Conservation (phyloP, 2,797 vertebrate species). For the Lutjanus argentimaculatus region DNA sequence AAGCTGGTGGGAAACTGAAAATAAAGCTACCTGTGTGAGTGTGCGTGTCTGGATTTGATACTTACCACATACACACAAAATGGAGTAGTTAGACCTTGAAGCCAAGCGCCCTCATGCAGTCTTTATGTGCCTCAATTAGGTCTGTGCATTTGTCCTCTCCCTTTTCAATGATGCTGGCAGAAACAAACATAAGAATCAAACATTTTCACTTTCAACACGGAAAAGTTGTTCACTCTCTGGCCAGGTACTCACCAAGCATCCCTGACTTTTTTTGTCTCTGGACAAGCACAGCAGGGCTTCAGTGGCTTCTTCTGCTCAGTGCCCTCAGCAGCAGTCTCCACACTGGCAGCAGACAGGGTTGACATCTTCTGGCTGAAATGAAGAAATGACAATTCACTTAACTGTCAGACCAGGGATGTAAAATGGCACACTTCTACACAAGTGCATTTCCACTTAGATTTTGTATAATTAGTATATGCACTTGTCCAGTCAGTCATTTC, state of each 20-base stretch:
- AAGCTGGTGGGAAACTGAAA: not conserved
- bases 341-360: conserved; percentile 84
- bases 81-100: conserved; percentile 91
- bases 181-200: not conserved
- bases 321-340: conserved; percentile 71
- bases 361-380: conserved; percentile 83
- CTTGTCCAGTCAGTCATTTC: not conserved
- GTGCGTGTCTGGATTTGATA: not conserved
- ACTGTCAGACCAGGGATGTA: too few relatives aligned
- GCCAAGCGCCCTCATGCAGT: conserved; percentile 96
- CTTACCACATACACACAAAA: conserved; percentile 71
- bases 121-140: conserved; percentile 97
- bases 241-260: conserved; percentile 90
- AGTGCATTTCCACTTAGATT: too few relatives aligned
- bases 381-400: too few relatives aligned
- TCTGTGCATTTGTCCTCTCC: conserved; percentile 92
- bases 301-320: conserved; percentile 91
- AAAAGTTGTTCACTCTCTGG: fast-evolving
- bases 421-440: too few relatives aligned
- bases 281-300: conserved; percentile 95
- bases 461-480: too few relatives aligned
- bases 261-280: conserved; percentile 95
- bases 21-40: not conserved
- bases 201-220: not conserved
- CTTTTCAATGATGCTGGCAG: conserved; percentile 94